These are phyloP conservation scores for Parapsyche elsis DNA, from an alignment of 1,140 invertebrate genomes.

Conservation along the genomic window DNA sequence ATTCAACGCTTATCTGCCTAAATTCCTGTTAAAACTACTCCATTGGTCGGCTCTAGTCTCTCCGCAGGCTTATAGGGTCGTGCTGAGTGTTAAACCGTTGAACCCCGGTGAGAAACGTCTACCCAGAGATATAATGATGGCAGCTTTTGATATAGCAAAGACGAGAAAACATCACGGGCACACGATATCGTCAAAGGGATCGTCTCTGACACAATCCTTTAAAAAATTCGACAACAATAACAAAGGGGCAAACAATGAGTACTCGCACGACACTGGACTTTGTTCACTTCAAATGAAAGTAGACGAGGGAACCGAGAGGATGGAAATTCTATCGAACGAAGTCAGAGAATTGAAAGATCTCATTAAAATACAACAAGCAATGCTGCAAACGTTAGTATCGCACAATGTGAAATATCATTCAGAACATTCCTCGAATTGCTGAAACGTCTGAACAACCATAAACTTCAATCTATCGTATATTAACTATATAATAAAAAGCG, in stretches of 20 bases:
- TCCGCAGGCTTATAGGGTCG: conserved; percentile 80
- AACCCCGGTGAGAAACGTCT: conserved; percentile 83
- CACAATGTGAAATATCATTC: neutral
- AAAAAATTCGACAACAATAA: conserved; percentile 73
- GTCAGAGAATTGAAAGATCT: conserved; percentile 73
- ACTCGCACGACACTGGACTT: conserved; percentile 65
- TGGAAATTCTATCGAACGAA: conserved; percentile 71
- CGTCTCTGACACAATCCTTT: conserved; percentile 68
- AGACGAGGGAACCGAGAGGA: conserved; percentile 72
- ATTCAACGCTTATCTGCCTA: conserved; percentile 77
- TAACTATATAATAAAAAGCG: too few relatives aligned
- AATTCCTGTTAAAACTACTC: conserved; percentile 76
- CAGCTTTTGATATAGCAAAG: conserved; percentile 80
- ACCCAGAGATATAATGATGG: conserved; percentile 78
- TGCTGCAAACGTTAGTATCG: conserved; percentile 63
- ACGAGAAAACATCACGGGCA: conserved; percentile 75
- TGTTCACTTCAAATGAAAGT: conserved; percentile 71
- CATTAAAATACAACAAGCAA: conserved; percentile 66
- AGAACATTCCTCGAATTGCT: conserved; percentile 15
- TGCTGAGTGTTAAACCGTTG: conserved; percentile 81
- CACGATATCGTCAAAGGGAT: conserved; percentile 72
- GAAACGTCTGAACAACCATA: too few relatives aligned
- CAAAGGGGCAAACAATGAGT: conserved; percentile 66
- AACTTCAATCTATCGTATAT: too few relatives aligned
- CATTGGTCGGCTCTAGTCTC: conserved; percentile 80